Conservation (phyloP, 2,113 vertebrate species). For the Heptranchias perlo region DNA sequence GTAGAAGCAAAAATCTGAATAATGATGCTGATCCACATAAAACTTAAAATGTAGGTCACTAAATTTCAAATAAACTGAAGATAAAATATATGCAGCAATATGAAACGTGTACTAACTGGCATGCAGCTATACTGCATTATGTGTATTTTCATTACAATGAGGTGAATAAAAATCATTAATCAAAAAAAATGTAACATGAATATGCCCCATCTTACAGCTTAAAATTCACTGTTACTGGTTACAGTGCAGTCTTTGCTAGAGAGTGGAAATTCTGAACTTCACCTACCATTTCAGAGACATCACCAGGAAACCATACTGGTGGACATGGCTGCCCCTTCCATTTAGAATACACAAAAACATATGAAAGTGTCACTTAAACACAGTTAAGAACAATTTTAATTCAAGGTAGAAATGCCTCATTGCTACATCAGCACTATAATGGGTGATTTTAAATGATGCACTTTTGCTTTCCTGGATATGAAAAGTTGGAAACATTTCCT, state of each 20-base stretch:
- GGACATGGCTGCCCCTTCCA: not conserved
- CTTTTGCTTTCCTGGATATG: not conserved
- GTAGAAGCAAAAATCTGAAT: not conserved
- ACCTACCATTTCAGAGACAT: not conserved
- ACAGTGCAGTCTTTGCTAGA: not conserved
- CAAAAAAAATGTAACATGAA: not conserved
- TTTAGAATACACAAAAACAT: not conserved
- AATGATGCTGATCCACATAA: not conserved
- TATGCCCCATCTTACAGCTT: not conserved
- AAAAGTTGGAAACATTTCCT: not conserved
- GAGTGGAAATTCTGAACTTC: not conserved
- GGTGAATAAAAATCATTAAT: not conserved
- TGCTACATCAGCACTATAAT: not conserved
- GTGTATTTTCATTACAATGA: not conserved
- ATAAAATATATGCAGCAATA: not conserved
- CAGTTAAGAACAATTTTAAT: not conserved
- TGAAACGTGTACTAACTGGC: not conserved
- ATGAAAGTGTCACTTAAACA: not conserved
- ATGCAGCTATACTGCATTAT: not conserved
- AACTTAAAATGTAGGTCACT: not conserved
- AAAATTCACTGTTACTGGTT: not conserved
- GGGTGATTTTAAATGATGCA: not conserved
- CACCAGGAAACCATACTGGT: not conserved
- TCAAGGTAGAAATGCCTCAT: not conserved
- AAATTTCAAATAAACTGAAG: not conserved